Percentiles rank a stretch among this genome's conserved stretches.
These are phyloP conservation scores for Pteria penguin DNA, from an alignment of 2,888 invertebrate species.

Conservation along the genomic window DNA sequence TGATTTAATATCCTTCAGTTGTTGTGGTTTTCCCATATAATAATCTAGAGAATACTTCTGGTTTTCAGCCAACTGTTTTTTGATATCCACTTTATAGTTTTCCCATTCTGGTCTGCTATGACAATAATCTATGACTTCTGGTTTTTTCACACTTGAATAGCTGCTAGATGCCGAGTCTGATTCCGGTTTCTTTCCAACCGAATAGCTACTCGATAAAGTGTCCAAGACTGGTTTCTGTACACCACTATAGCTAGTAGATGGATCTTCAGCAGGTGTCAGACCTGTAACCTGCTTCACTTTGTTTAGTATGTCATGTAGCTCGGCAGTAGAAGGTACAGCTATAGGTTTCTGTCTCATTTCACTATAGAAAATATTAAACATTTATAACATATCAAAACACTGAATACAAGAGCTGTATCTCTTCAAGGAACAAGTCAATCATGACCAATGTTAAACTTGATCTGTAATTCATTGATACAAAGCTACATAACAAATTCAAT, in stretches of 20 bases:
- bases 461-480: no score
- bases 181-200: not conserved
- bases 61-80: not conserved
- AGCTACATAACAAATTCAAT: no score
- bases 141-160: not conserved
- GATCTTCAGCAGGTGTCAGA: no score
- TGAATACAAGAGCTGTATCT: no score
- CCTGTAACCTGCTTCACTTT: not conserved
- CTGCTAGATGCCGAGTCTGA: not conserved
- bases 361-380: not conserved
- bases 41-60: not conserved
- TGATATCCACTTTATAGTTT: not conserved
- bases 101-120: not conserved
- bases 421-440: no score
- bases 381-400: not conserved
- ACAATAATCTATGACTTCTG: not conserved
- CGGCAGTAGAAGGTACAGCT: not conserved
- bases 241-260: not conserved
- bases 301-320: not conserved
- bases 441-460: no score
- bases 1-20: not conserved
- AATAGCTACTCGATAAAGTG: not conserved
- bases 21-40: not conserved
- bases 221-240: no score
- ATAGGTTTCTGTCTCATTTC: not conserved